phyloP scores from a whole-genome alignment of 2,797 vertebrate genomes.

The Platalea minor region DNA sequence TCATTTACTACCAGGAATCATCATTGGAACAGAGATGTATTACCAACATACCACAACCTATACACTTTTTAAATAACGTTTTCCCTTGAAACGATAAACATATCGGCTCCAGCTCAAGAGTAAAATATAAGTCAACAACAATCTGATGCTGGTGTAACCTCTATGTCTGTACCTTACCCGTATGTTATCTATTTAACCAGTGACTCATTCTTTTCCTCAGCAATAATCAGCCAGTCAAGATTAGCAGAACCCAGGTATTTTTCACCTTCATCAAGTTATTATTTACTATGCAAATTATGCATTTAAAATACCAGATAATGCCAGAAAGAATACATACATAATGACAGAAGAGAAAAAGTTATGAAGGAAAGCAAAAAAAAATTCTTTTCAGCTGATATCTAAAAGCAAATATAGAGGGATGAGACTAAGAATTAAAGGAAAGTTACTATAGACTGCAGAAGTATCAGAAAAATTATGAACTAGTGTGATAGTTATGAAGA shows the following conservation, averaged over 20 bases:
- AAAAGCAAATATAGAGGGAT: background rate
- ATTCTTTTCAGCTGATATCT: background rate
- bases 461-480: background rate
- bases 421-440: background rate
- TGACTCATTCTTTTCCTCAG: background rate
- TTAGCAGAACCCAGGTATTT: background rate
- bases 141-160: background rate
- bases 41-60: background rate
- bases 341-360: background rate
- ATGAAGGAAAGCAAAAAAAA: background rate
- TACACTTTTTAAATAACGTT: background rate
- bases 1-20: background rate
- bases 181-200: background rate
- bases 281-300: background rate
- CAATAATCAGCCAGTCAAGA: background rate
- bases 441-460: background rate
- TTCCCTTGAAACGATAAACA: background rate
- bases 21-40: background rate
- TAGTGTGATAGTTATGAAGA: background rate
- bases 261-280: background rate
- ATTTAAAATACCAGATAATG: background rate
- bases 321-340: background rate
- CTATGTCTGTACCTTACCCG: background rate
- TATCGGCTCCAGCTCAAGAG: background rate
- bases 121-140: background rate